Conservation (phyloP, 2,797 vertebrate species). For the Moxostoma hubbsi region DNA sequence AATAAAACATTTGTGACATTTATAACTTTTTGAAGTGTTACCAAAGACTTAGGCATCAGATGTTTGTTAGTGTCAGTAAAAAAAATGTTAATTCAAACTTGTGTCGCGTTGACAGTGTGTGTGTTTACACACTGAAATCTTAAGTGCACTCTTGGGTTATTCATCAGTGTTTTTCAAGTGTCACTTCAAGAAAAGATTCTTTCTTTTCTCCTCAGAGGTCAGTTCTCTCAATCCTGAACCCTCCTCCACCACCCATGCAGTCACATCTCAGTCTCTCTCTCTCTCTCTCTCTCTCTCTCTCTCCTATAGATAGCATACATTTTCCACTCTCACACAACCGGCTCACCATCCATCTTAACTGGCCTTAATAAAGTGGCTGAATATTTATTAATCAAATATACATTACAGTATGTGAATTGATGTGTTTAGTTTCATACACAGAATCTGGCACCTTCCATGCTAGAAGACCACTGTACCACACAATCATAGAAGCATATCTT, state of each 20-base stretch:
- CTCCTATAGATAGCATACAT: background rate
- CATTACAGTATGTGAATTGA: slow-evolving; percentile 37
- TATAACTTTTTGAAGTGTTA: no score
- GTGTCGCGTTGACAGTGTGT: no score
- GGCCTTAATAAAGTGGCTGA: slow-evolving; percentile 39
- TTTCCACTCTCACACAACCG: slow-evolving; percentile 12
- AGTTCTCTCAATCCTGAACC: background rate
- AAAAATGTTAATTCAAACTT: no score
- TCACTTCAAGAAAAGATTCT: background rate
- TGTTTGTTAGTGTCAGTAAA: background rate
- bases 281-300: background rate
- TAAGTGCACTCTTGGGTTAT: no score
- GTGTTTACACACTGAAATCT: no score
- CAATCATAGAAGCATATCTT: slow-evolving; percentile 21
- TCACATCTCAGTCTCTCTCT: background rate
- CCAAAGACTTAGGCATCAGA: no score
- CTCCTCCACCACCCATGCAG: background rate
- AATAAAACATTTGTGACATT: no score
- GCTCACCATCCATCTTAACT: slow-evolving; percentile 33
- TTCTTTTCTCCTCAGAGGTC: background rate
- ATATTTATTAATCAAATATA: slow-evolving; percentile 53
- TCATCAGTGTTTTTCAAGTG: background rate
- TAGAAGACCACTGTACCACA: background rate
- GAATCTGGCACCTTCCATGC: background rate
- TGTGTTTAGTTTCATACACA: slow-evolving; percentile 7